Conservation (phyloP, 2,113 vertebrate genomes). For the Oryzias celebensis region DNA sequence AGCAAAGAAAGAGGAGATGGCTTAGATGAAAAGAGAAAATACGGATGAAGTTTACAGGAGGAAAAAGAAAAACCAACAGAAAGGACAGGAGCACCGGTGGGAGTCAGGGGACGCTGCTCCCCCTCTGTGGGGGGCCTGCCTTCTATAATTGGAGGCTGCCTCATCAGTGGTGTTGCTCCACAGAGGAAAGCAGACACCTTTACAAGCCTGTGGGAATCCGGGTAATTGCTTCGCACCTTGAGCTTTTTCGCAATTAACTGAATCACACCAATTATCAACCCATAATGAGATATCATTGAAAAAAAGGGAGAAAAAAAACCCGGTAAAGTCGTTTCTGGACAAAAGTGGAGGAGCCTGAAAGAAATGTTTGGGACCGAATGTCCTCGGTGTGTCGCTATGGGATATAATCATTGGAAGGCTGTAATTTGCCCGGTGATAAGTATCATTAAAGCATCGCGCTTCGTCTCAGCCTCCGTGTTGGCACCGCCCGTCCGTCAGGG, state of each 20-base stretch:
- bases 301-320: conserved; percentile 11
- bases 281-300: conserved; percentile 68
- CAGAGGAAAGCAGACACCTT: conserved; percentile 65
- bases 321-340: conserved; percentile 53
- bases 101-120: conserved; percentile 23
- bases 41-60: conserved; percentile 11
- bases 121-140: conserved; percentile 48
- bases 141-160: conserved; percentile 66
- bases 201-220: conserved; percentile 58
- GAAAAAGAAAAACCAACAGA: conserved; percentile 17
- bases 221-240: conserved; percentile 73
- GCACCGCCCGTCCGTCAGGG: conserved; percentile 3
- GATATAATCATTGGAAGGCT: conserved; percentile 57
- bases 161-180: conserved; percentile 62
- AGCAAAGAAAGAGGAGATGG: too few species aligned
- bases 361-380: conserved; percentile 34
- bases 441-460: conserved; percentile 52
- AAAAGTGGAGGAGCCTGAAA: conserved; percentile 38
- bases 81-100: conserved; percentile 9
- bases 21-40: conserved; percentile 1
- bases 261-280: conserved; percentile 71
- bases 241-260: conserved; percentile 71
- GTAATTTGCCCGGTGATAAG: conserved; percentile 54
- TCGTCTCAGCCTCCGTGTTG: conserved; percentile 26
- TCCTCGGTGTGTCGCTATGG: conserved; percentile 39